Conservation (phyloP, 2,888 invertebrate species). For the Podabrus alpinus region DNA sequence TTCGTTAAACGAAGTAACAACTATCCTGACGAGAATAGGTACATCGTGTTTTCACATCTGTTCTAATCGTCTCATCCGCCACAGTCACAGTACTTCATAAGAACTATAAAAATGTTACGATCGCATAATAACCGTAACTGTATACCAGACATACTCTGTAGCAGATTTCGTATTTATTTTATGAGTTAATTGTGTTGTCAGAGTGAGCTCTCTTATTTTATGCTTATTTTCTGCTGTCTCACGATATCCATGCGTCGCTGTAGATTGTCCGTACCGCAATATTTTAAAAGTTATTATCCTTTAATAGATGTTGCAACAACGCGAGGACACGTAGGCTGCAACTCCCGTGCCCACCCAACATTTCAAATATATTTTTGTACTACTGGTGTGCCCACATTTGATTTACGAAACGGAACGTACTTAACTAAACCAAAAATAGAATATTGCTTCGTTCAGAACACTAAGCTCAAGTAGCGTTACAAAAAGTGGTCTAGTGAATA, state of each 20-base stretch:
- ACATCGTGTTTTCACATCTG: constrained; percentile 30
- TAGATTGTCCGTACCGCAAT: constrained; percentile 25
- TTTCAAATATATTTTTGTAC: constrained; percentile 2
- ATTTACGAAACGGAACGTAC: constrained; percentile 23
- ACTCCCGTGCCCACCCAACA: constrained; percentile 17
- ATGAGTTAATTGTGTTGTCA: constrained; percentile 55
- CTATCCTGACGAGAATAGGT: neutral
- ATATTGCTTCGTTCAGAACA: constrained; percentile 16
- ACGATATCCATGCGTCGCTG: constrained; percentile 20
- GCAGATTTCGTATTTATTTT: constrained; percentile 52
- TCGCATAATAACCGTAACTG: constrained; percentile 54
- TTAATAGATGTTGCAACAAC: constrained; percentile 18
- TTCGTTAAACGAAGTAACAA: neutral
- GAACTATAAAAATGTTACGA: constrained; percentile 55
- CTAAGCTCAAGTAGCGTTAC: constrained; percentile 11
- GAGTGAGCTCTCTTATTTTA: constrained; percentile 38
- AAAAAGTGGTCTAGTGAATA: constrained; percentile 22
- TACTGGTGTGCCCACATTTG: constrained; percentile 15
- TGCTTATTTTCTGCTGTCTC: constrained; percentile 34
- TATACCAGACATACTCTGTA: constrained; percentile 53
- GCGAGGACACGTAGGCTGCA: constrained; percentile 15
- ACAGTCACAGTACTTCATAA: constrained; percentile 42
- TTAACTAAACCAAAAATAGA: constrained; percentile 23
- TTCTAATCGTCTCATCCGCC: constrained; percentile 30
- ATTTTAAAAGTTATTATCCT: constrained; percentile 27